Conservation (phyloP, 2,888 invertebrate genomes). For the Anaspis maculata region DNA sequence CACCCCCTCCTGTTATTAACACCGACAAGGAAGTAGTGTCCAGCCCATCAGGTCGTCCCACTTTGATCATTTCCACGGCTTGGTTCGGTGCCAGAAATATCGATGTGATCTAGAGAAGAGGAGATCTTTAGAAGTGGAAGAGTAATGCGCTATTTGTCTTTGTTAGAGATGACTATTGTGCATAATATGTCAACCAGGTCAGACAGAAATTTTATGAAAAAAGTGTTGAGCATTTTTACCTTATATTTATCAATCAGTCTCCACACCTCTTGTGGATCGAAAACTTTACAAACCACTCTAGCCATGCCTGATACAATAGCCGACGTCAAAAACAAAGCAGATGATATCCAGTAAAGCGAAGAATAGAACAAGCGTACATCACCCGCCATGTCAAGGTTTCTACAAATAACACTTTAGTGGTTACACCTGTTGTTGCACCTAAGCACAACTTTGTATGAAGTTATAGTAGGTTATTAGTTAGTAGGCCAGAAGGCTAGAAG, state of each 20-base stretch:
- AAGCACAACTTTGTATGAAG: not conserved
- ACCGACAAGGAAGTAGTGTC: not conserved
- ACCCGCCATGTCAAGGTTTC: constrained; percentile 14
- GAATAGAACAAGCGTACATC: constrained; percentile 19
- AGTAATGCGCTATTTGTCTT: too few species aligned
- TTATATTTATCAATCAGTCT: constrained; percentile 27
- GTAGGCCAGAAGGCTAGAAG: too few species aligned
- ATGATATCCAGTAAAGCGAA: constrained; percentile 35
- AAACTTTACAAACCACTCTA: constrained; percentile 22
- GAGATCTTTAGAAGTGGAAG: too few species aligned
- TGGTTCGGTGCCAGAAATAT: not conserved
- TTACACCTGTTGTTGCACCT: not conserved
- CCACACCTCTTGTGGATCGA: constrained; percentile 25
- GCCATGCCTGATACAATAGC: constrained; percentile 23
- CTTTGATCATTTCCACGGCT: not conserved
- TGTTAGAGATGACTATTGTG: too few species aligned
- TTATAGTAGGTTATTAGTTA: too few species aligned
- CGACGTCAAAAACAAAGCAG: constrained; percentile 19
- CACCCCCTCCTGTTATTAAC: not conserved
- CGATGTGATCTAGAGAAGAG: not conserved
- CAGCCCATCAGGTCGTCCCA: not conserved
- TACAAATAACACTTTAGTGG: constrained; percentile 18
- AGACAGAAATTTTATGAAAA: too few species aligned
- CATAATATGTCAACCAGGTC: not conserved
- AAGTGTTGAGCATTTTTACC: too few species aligned